phyloP scores from a whole-genome alignment of 2,888 invertebrate genomes.

The Drosophila nigricruria region DNA sequence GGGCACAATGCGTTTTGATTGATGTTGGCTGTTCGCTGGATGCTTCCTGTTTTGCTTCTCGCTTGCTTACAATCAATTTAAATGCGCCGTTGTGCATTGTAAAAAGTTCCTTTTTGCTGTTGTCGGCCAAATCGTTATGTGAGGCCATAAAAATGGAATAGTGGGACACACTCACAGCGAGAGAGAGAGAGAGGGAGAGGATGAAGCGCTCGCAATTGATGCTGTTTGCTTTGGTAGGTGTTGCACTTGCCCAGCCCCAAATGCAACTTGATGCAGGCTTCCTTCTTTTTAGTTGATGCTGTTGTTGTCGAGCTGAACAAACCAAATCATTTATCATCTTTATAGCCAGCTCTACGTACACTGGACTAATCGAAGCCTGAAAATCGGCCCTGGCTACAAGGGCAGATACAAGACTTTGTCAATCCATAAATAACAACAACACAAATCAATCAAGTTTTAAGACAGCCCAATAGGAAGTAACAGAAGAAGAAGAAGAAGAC shows the following conservation, averaged over 20 bases:
- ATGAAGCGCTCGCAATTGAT: conserved; percentile 22
- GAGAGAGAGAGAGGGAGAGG: background rate
- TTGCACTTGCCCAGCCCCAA: conserved; percentile 37
- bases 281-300: conserved; percentile 12
- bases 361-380: conserved; percentile 67
- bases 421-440: conserved; percentile 56
- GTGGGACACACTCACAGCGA: conserved; percentile 53
- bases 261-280: conserved; percentile 67
- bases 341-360: conserved; percentile 51
- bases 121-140: conserved; percentile 67
- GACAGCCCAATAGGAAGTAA: conserved; percentile 12
- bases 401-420: conserved; percentile 37
- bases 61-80: conserved; percentile 76
- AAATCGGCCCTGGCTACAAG: conserved; percentile 40
- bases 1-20: conserved; percentile 70
- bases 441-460: conserved; percentile 66
- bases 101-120: conserved; percentile 60
- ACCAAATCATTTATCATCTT: conserved; percentile 61
- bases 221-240: conserved; percentile 25
- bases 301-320: conserved; percentile 14
- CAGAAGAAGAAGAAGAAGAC: background rate
- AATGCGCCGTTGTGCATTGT: conserved; percentile 79
- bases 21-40: conserved; percentile 64
- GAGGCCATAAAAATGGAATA: conserved; percentile 71
- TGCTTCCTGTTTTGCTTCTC: conserved; percentile 62